These are phyloP conservation scores for Tor tambroides DNA, from an alignment of 2,113 vertebrate species.

Conservation along the genomic window DNA sequence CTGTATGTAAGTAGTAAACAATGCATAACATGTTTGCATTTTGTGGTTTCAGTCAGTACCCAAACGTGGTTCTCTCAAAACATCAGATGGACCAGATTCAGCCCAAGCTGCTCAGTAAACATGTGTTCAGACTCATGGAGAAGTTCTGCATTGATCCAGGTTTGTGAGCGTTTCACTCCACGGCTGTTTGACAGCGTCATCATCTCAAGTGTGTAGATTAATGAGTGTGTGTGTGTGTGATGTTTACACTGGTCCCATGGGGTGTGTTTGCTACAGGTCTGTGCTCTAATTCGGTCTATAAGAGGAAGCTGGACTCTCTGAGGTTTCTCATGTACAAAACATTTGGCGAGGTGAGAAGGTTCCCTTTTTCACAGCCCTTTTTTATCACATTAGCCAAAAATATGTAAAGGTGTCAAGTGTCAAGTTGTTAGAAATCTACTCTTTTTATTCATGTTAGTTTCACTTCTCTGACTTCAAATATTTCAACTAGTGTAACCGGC, in stretches of 20 bases:
- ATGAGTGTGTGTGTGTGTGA: background rate
- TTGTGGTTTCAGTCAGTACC: conserved; percentile 73
- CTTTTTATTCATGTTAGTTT: background rate
- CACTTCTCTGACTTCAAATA: background rate
- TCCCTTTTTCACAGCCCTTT: background rate
- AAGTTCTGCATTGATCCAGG: conserved; percentile 78
- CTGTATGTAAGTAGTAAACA: too few species aligned
- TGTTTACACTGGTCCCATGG: background rate
- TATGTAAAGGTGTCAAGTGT: too few species aligned
- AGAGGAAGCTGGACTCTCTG: conserved; percentile 78
- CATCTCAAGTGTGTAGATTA: background rate
- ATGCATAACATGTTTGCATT: background rate
- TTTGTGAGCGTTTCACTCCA: conserved; percentile 53
- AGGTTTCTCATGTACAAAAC: conserved; percentile 82
- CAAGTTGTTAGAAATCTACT: background rate
- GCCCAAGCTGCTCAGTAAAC: conserved; percentile 75
- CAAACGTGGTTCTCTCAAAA: conserved; percentile 63
- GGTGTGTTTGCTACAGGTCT: conserved; percentile 70
- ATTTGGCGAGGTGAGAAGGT: conserved; percentile 79
- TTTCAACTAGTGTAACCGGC: background rate
- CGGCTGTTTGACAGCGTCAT: background rate
- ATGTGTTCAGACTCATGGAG: conserved; percentile 79
- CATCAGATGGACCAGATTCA: conserved; percentile 75
- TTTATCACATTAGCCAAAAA: background rate
- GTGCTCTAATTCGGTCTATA: conserved; percentile 80